phyloP scores from a whole-genome alignment of 1,140 invertebrate species.

The Drosophila ambigua region DNA sequence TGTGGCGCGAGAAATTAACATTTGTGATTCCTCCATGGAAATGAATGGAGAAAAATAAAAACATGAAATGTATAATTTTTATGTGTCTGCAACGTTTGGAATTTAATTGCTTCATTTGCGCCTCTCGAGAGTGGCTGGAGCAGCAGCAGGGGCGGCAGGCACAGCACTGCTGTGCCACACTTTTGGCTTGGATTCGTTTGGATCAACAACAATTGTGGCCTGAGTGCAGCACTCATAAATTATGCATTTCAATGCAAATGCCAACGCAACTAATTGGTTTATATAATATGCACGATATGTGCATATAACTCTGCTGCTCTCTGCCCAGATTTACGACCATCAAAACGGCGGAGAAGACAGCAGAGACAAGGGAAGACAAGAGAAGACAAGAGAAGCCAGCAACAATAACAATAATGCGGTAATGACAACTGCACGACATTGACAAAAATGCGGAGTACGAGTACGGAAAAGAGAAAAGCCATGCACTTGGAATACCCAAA shows the following conservation, averaged over 20 bases:
- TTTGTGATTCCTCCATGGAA: background rate
- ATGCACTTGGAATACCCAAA: constrained; percentile 58
- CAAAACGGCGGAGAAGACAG: constrained; percentile 12
- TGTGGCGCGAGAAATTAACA: constrained; percentile 31
- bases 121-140: constrained; percentile 27
- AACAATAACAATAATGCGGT: constrained; percentile 66
- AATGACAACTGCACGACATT: constrained; percentile 68
- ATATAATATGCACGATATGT: constrained; percentile 45
- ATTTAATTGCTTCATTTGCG: constrained; percentile 81
- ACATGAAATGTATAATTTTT: constrained; percentile 45
- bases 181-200: constrained; percentile 31
- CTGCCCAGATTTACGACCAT: constrained; percentile 19
- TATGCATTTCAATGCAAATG: constrained; percentile 76
- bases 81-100: constrained; percentile 50
- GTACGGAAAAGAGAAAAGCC: constrained; percentile 41
- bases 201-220: constrained; percentile 31
- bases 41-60: background rate
- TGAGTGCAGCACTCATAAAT: constrained; percentile 67
- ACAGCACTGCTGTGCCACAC: constrained; percentile 33
- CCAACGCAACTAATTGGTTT: constrained; percentile 67
- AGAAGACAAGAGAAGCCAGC: background rate
- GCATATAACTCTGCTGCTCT: too few relatives aligned
- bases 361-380: background rate
- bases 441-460: constrained; percentile 17
- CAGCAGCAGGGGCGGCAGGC: background rate